Evolutionary conservation across 2,797 vertebrate genomes (phyloP).

Genomic region (Silurus lanzhouensis): DNA sequence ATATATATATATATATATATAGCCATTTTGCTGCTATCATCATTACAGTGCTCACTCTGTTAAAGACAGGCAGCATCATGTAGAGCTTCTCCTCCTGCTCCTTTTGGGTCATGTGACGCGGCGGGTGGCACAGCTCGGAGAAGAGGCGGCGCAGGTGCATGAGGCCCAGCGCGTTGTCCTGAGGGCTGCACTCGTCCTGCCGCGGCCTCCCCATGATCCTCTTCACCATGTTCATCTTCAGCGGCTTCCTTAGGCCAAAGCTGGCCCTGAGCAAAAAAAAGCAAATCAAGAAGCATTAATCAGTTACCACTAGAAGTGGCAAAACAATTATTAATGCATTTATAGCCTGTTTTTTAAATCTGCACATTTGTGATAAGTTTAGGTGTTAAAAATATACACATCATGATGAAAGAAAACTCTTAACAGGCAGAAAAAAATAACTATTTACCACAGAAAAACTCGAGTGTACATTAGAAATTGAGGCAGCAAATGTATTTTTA

Average conservation of each 20-base stretch:
- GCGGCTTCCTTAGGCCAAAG: conserved; percentile 80
- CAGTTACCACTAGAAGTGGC: neutral
- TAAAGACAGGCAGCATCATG: conserved; percentile 99
- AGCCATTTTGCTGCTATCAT: neutral
- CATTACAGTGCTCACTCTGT: conserved; percentile 83
- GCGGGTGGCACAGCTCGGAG: conserved; percentile 94
- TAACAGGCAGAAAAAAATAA: neutral
- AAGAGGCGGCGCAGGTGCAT: conserved; percentile 98
- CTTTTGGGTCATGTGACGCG: conserved; percentile 98
- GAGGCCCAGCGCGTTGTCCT: conserved; percentile 94
- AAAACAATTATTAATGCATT: neutral
- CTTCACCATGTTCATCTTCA: conserved; percentile 99
- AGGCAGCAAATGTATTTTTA: neutral
- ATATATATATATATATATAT: neutral
- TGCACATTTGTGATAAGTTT: neutral
- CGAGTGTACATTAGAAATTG: neutral
- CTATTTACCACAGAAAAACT: neutral
- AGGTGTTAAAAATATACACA: neutral
- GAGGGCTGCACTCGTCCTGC: conserved; percentile 98
- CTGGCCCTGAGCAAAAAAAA: conserved; percentile 69
- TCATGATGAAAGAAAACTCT: neutral
- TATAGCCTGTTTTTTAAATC: neutral
- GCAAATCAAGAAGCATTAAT: conserved; percentile 4
- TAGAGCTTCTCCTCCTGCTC: conserved; percentile 99
- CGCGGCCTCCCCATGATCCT: conserved; percentile 98